Evolutionary conservation across 2,113 vertebrate species (phyloP), one percentile per base, ranked within the genome.

Genomic region (Phycodurus eques): DNA sequence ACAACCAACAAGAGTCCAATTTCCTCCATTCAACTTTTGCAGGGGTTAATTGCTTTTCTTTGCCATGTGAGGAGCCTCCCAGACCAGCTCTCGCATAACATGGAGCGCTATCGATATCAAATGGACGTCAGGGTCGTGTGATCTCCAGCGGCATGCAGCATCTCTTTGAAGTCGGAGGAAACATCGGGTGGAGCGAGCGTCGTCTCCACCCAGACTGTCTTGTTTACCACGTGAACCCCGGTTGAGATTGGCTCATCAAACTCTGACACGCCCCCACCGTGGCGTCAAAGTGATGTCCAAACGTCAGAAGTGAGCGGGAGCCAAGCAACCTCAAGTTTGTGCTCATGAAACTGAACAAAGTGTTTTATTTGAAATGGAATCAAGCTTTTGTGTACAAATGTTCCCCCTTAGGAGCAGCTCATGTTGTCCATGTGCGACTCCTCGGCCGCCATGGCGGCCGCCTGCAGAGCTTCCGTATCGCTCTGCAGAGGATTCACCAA

Each of bases 181-280:
- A 90, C 77, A 88, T 90, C 72, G 98, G 27, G 27, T 27, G 27
- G 27, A 27, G 94, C 76, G 94, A 98, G 72, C 95, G 97, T 46
- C 95, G 96, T 72, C 90, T 99, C 85, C 96, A 96, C 73, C 95
- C 94, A 0, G 95, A 98, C 46, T 93, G 96, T 0, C 86, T 93
- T 46, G 92, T 99, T 49, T 96, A 98, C 90, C 93, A 33, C 67
- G 93, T 92, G 10, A 99, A 99, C 80, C 96, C 97, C 80, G 92
- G 93, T 67, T 97, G 97, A 85, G 94, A 96, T 75, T 99, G 98
- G 98, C 91, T 98, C 27, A 27, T 27, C 81, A 98, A 98, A 82
- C 95, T 95, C 42, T 85, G 79, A 86, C 35, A 7, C 54, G 8
- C n/a, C 22, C 27, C 27, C 27, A 27, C 27, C 27, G 27, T 27